phyloP scores from a whole-genome alignment of 2,888 invertebrate species.

The Nipponacmea schrenckii region DNA sequence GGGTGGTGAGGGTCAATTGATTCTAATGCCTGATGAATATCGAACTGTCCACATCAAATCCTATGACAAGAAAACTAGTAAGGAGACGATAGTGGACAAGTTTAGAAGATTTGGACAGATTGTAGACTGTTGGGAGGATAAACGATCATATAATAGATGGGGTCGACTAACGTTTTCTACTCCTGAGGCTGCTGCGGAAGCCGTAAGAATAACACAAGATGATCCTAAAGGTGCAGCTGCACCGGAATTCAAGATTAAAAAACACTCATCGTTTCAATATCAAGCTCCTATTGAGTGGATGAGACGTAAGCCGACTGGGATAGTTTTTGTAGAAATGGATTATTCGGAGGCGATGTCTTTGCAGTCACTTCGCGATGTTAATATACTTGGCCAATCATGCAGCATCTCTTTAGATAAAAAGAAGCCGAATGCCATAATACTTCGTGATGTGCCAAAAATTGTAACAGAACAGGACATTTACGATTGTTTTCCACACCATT shows the following conservation, averaged over 20 bases:
- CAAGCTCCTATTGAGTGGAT: constrained; percentile 44
- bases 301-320: constrained; percentile 41
- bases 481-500: constrained; percentile 18
- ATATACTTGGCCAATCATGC: constrained; percentile 10
- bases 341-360: constrained; percentile 28
- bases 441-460: constrained; percentile 23
- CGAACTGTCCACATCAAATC: constrained; percentile 37
- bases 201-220: constrained; percentile 29
- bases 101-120: constrained; percentile 40
- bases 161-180: constrained; percentile 44
- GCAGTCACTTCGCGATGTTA: not conserved
- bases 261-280: constrained; percentile 27
- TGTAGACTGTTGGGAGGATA: constrained; percentile 27
- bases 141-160: constrained; percentile 34
- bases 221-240: constrained; percentile 33
- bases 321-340: constrained; percentile 40
- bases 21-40: constrained; percentile 48
- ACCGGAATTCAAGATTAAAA: constrained; percentile 21
- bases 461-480: constrained; percentile 33
- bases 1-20: constrained; percentile 39
- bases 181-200: constrained; percentile 24
- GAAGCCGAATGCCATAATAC: constrained; percentile 12
- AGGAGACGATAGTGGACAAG: constrained; percentile 20
- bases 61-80: constrained; percentile 17
- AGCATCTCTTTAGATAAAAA: constrained; percentile 18